Base-by-base conservation (phyloP, 1,140 invertebrate genomes). In the Dendrolimus kikuchii region DNA sequence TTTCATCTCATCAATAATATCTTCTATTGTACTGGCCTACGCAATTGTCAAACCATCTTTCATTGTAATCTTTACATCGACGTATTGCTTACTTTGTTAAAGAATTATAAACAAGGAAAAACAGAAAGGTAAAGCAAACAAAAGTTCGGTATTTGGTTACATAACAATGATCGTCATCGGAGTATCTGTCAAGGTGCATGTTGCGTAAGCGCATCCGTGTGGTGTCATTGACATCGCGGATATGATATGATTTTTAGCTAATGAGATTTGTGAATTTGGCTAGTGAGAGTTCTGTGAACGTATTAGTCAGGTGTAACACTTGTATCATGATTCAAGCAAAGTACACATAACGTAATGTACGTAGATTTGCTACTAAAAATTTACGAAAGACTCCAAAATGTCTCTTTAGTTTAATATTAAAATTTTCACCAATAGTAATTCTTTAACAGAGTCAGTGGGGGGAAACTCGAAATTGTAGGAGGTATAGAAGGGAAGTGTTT, bases 181-280 rank as follows among this genome's bases (percentile, higher is more conserved):
- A 68, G 64, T 66, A 68, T 74, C 71, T 80, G 78, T 82, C 80
- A 83, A 86, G 80, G 80, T 85, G 75, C 62, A 62, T 49, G 56
- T 86, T 86, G 66, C 73, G 78, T 73, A 81, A 85, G 65, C 59
- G 71, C 69, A 79, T 80, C 71, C 74, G 74, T 69, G 66, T 62
- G 63, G 68, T 77, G 80, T 86, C 82, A 86, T 76, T 84, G 81
- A 86, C 81, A 77, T 80, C 73, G 77, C 71, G 71, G 68, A 73
- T 80, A 66, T 74, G 66, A 66, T 65, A 59, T 67, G 62, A 71
- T 64, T 65, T 51, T 40, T 23, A 51, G 9, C 37, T 45, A 44
- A 41, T 38, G 41, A 51, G 41, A 51, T 42, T 51, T 51, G 50
- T 51, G 6, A 23, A 51, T 51, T 77, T 55, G 55, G 61, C 66